Evolutionary conservation across 2,797 vertebrate species (phyloP).

Genomic region (Sparidentex hasta): DNA sequence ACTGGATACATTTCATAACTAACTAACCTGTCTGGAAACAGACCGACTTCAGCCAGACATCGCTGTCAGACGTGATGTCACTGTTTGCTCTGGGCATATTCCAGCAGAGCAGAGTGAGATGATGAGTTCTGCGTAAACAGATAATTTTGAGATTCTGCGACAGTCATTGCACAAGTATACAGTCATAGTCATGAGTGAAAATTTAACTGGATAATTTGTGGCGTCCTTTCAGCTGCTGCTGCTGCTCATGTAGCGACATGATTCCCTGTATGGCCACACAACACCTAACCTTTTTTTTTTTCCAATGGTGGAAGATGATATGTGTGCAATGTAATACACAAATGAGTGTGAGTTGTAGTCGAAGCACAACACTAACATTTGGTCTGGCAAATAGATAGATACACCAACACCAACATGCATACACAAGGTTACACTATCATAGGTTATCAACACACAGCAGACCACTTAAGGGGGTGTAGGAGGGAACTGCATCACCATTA

Average conservation of each 20-base stretch:
- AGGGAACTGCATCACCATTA: conserved; percentile 10
- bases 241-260: background rate
- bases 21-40: background rate
- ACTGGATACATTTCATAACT: conserved; percentile 2
- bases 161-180: background rate
- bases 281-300: background rate
- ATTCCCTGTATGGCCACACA: background rate
- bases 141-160: background rate
- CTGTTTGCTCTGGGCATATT: background rate
- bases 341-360: background rate
- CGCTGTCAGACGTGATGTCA: background rate
- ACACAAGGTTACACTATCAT: background rate
- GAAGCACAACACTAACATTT: background rate
- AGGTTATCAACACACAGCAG: conserved; percentile 8
- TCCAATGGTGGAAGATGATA: background rate
- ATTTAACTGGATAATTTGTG: background rate
- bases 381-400: background rate
- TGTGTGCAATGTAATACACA: background rate
- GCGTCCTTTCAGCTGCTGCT: background rate
- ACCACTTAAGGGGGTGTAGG: conserved; percentile 12
- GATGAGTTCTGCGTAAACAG: background rate
- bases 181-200: background rate
- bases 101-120: background rate
- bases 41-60: background rate
- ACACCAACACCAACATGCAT: background rate